A percentile compares a stretch with the other conserved stretches of the same genome.
Conservation (phyloP, 2,113 vertebrate species). For the Lynx canadensis region DNA sequence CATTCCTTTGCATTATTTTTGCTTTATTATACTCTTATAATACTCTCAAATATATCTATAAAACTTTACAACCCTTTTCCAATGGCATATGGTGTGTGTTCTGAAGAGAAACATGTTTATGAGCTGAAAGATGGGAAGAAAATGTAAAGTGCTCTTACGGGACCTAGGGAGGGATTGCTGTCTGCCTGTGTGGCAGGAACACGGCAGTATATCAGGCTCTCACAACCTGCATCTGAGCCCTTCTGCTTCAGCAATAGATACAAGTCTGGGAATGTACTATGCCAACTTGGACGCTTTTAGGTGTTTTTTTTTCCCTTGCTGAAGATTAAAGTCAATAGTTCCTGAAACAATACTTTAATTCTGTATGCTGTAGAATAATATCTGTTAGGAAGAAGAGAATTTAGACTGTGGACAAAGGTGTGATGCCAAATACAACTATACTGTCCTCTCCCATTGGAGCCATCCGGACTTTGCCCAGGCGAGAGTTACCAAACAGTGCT, state of each 20-base stretch:
- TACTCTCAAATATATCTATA: conserved; percentile 82
- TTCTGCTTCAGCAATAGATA: conserved; percentile 59
- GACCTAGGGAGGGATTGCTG: conserved; percentile 69
- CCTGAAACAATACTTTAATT: background rate
- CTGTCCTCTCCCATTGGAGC: background rate
- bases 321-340: conserved; percentile 43
- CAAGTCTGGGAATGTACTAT: conserved; percentile 25
- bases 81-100: conserved; percentile 83
- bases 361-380: background rate
- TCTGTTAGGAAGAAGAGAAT: background rate
- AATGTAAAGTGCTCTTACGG: conserved; percentile 82
- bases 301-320: background rate
- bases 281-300: background rate
- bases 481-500: background rate
- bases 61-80: conserved; percentile 85
- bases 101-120: conserved; percentile 84
- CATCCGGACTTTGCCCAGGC: background rate
- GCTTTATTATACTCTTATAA: conserved; percentile 84
- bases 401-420: background rate
- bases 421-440: background rate
- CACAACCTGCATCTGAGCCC: conserved; percentile 32
- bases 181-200: conserved; percentile 49
- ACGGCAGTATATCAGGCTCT: conserved; percentile 65
- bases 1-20: conserved; percentile 83
- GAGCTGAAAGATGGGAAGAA: conserved; percentile 84